Evolutionary conservation across 2,797 vertebrate genomes (phyloP).

Genomic region (Manis javanica): DNA sequence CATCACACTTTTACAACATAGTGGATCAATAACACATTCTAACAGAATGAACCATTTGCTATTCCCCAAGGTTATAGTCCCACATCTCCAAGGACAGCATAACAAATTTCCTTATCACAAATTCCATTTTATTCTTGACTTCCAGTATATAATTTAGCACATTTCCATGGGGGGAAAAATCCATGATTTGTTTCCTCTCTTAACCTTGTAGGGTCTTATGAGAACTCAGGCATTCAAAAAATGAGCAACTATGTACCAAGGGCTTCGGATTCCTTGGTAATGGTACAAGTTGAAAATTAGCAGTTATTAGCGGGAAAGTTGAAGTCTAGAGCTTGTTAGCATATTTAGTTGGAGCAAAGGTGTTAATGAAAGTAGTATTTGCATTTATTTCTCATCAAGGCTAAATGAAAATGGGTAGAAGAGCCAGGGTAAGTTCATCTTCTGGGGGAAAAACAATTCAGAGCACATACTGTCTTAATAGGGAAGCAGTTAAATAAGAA

Average conservation of each 20-base stretch:
- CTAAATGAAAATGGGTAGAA: constrained; percentile 57
- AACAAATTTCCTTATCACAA: background rate
- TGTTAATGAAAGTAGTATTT: constrained; percentile 65
- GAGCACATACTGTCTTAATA: background rate
- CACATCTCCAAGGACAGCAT: background rate
- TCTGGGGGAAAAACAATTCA: background rate
- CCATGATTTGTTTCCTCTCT: background rate
- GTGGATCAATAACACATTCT: background rate
- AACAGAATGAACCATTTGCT: background rate
- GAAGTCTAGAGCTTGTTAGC: constrained; percentile 56
- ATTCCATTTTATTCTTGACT: constrained; percentile 13
- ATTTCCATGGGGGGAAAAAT: background rate
- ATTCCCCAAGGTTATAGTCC: background rate
- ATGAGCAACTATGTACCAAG: constrained; percentile 14
- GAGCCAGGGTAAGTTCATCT: constrained; percentile 55
- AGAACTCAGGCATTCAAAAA: constrained; percentile 54
- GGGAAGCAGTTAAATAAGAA: background rate
- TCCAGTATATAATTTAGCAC: constrained; percentile 30
- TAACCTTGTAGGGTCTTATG: constrained; percentile 21
- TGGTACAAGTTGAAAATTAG: constrained; percentile 14
- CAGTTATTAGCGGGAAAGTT: constrained; percentile 42
- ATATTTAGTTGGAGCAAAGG: constrained; percentile 58
- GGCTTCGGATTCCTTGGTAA: background rate
- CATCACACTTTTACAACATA: background rate
- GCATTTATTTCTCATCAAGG: constrained; percentile 72